A percentile compares a stretch with the other conserved stretches of the same genome.
Evolutionary conservation across 1,140 invertebrate species (phyloP).

Genomic region (Temnothorax longispinosus): DNA sequence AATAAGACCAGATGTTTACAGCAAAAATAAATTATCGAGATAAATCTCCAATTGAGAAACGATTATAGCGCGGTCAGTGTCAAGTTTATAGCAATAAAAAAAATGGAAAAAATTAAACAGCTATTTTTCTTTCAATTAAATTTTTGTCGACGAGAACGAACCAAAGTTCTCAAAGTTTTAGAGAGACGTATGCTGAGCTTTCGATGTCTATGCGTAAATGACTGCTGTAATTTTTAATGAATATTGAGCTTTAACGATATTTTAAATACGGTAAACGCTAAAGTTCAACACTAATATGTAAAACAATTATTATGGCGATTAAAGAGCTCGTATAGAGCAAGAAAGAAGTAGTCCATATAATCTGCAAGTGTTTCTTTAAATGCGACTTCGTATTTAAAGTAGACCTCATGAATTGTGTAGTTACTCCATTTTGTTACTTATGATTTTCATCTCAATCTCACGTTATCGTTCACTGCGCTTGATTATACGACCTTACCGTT

Average conservation of each 20-base stretch:
- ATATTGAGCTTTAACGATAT: constrained; percentile 18
- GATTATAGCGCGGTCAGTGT: background rate
- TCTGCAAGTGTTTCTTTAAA: background rate
- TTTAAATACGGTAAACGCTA: constrained; percentile 1
- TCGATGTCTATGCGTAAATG: background rate
- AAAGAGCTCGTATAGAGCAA: background rate
- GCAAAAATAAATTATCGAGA: constrained; percentile 17
- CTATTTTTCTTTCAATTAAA: background rate
- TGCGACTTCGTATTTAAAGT: background rate
- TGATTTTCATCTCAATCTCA: background rate
- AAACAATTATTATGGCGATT: constrained; percentile 5
- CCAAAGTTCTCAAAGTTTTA: background rate
- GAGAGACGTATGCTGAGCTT: background rate
- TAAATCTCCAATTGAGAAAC: background rate
- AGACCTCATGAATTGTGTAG: background rate
- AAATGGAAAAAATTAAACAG: background rate
- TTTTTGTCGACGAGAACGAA: background rate
- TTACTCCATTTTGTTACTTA: background rate
- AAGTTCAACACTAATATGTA: background rate
- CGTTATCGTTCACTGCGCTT: background rate
- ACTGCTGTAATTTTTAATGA: background rate
- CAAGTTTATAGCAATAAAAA: background rate
- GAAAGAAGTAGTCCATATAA: background rate
- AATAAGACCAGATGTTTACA: constrained; percentile 32
- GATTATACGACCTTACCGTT: background rate